phyloP scores from a whole-genome alignment of 2,797 vertebrate genomes.

The Pseudocheirus occidentalis region DNA sequence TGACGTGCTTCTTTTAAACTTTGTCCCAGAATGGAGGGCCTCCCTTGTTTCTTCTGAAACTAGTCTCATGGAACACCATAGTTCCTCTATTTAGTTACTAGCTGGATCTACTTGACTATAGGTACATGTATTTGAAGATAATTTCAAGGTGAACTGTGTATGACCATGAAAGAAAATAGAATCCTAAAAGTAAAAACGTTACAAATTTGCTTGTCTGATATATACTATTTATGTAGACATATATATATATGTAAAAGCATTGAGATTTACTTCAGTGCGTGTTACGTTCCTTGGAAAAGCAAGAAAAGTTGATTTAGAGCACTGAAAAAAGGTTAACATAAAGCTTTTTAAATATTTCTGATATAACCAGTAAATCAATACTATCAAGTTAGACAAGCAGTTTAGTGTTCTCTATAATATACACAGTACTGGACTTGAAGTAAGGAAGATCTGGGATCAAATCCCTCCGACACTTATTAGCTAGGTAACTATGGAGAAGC shows the following conservation, averaged over 20 bases:
- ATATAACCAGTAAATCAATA: not conserved
- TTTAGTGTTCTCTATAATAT: not conserved
- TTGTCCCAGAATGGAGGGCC: not conserved
- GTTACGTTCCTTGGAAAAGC: not conserved
- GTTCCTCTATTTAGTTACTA: conserved; percentile 2
- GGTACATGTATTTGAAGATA: not conserved
- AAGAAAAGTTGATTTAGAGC: not conserved
- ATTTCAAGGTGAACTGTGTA: conserved; percentile 1
- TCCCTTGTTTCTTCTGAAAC: conserved; percentile 30
- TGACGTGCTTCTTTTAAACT: not conserved
- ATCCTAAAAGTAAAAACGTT: too few species aligned
- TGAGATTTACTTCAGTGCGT: not conserved
- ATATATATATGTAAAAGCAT: not conserved
- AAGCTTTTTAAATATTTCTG: not conserved
- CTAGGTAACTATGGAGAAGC: too few species aligned
- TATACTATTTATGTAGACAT: not conserved
- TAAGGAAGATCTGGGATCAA: too few species aligned
- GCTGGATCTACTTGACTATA: not conserved
- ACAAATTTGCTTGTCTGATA: not conserved
- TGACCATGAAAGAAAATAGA: not conserved
- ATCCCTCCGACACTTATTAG: too few species aligned
- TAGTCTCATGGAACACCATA: not conserved
- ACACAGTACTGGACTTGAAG: not conserved
- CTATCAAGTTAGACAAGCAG: not conserved
- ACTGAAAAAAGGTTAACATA: not conserved